Percentiles rank a stretch among this genome's conserved stretches.
Evolutionary conservation across 2,113 vertebrate species (phyloP).

Genomic region (Myanophis thanlyinensis): DNA sequence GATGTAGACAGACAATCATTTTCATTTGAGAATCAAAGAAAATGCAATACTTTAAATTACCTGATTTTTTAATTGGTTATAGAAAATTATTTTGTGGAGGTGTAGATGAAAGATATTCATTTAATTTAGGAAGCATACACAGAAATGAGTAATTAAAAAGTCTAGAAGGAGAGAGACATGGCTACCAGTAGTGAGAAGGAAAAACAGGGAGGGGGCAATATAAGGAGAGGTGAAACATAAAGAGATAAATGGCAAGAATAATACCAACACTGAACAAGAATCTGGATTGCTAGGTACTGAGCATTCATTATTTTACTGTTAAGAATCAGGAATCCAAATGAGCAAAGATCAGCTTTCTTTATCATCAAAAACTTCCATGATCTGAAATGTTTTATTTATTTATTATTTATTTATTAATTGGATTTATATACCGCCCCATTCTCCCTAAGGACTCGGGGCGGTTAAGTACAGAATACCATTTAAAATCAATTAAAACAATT

Average conservation of each 20-base stretch:
- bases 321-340: neutral
- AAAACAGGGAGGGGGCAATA: neutral
- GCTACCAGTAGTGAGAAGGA: neutral
- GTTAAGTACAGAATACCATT: too few relatives aligned
- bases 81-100: neutral
- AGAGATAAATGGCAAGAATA: neutral
- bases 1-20: too few relatives aligned
- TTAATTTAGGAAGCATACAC: neutral
- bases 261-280: neutral
- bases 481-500: too few relatives aligned
- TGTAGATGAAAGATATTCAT: neutral
- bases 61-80: neutral
- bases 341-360: accelerated
- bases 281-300: neutral
- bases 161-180: neutral
- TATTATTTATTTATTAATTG: too few relatives aligned
- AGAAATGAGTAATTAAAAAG: neutral
- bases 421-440: too few relatives aligned
- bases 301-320: neutral
- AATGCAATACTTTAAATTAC: neutral
- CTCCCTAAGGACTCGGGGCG: too few relatives aligned
- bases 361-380: neutral
- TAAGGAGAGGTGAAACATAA: neutral
- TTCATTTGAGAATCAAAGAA: neutral
- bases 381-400: neutral